Percentiles rank a stretch among this genome's conserved stretches.
Evolutionary conservation across 2,797 vertebrate species (phyloP).

Genomic region (Ptychadena robeensis): DNA sequence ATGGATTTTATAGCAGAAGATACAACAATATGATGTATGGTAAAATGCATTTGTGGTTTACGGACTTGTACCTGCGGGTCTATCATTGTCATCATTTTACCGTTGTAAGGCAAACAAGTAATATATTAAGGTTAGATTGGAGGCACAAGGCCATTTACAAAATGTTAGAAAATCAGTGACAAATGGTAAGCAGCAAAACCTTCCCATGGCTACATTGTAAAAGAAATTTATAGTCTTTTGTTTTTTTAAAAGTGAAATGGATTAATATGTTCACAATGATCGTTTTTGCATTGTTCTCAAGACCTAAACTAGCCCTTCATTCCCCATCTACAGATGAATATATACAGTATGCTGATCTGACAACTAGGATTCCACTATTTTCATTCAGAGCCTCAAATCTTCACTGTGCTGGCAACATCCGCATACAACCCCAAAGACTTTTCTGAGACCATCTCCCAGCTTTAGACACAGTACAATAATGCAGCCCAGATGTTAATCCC

Average conservation of each 20-base stretch:
- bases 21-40: slow-evolving; percentile 8
- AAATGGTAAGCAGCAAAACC: background rate
- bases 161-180: background rate
- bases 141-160: background rate
- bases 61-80: background rate
- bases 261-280: background rate
- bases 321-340: too few species aligned
- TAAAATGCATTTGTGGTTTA: slow-evolving; percentile 34
- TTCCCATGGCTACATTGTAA: too few species aligned
- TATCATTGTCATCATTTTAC: slow-evolving; percentile 38
- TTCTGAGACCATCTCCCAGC: too few species aligned
- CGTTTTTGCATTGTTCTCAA: too few species aligned
- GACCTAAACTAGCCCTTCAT: too few species aligned
- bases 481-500: too few species aligned
- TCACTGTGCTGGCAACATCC: too few species aligned
- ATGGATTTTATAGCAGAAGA: slow-evolving; percentile 27
- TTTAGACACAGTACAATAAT: too few species aligned
- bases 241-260: background rate
- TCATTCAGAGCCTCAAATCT: too few species aligned
- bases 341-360: too few species aligned
- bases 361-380: too few species aligned
- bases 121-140: background rate
- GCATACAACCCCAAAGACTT: too few species aligned
- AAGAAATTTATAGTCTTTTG: background rate
- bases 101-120: background rate